Conservation (phyloP, 2,113 vertebrate genomes). For the Dipodomys ordii region DNA sequence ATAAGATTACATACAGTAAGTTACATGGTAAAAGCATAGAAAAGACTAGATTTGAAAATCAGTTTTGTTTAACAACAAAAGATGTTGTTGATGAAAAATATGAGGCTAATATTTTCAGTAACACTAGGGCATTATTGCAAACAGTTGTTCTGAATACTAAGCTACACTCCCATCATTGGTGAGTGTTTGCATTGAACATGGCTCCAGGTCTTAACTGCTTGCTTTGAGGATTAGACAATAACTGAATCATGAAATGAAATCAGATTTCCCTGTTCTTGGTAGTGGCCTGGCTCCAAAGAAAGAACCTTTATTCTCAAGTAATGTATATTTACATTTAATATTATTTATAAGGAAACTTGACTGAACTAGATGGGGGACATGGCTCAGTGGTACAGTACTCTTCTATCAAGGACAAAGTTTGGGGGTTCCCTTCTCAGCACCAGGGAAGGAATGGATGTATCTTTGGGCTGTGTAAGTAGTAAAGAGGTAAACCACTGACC, state of each 20-base stretch:
- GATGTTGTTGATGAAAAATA: constrained; percentile 10
- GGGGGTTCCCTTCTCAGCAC: too few relatives aligned
- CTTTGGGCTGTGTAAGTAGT: too few relatives aligned
- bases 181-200: not conserved
- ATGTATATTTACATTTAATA: not conserved
- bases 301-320: constrained; percentile 6
- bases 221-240: not conserved
- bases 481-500: too few relatives aligned
- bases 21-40: not conserved
- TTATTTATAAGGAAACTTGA: not conserved
- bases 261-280: not conserved
- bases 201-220: not conserved
- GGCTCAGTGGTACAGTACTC: too few relatives aligned
- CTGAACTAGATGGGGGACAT: too few relatives aligned
- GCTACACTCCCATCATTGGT: not conserved
- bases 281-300: constrained; percentile 35
- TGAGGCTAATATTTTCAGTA: not conserved
- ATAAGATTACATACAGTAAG: not conserved
- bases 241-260: constrained; percentile 7
- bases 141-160: constrained; percentile 18
- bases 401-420: too few relatives aligned
- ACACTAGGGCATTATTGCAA: constrained; percentile 32
- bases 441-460: too few relatives aligned
- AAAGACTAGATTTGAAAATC: not conserved
- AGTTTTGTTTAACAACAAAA: constrained; percentile 33